These are phyloP conservation scores for Triplophysa bombifrons DNA, from an alignment of 2,797 vertebrate genomes.

Conservation along the genomic window DNA sequence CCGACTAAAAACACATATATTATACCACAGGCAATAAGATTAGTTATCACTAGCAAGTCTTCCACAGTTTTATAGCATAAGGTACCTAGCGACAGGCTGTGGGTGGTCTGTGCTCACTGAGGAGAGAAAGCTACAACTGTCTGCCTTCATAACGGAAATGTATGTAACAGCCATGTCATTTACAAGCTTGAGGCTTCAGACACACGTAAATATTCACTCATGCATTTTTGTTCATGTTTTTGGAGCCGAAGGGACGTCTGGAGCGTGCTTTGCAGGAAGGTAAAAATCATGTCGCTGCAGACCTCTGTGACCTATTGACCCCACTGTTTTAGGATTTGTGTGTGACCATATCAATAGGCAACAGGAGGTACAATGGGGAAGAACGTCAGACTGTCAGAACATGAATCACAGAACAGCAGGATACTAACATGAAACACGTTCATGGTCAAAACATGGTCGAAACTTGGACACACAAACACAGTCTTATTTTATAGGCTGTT, in stretches of 20 bases:
- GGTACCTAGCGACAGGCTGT: background rate
- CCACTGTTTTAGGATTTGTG: constrained; percentile 50
- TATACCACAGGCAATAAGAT: background rate
- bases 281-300: constrained; percentile 29
- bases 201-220: constrained; percentile 10
- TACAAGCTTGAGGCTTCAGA: background rate
- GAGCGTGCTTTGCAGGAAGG: constrained; percentile 35
- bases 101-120: background rate
- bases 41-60: background rate
- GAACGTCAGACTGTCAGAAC: background rate
- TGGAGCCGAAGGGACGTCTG: constrained; percentile 44
- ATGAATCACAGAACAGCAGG: constrained; percentile 18
- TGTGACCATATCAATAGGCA: constrained; percentile 32
- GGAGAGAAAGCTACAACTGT: background rate
- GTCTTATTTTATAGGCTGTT: background rate
- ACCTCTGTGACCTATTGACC: constrained; percentile 47
- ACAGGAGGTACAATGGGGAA: constrained; percentile 21
- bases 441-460: constrained; percentile 14
- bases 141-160: background rate
- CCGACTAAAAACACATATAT: background rate
- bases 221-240: constrained; percentile 47
- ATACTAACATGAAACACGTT: constrained; percentile 16
- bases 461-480: constrained; percentile 21
- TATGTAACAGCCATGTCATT: constrained; percentile 5
- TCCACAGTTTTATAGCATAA: background rate